A percentile compares a stretch with the other conserved stretches of the same genome.
These are phyloP conservation scores for Gouania willdenowi DNA, from an alignment of 2,797 vertebrate species.

Conservation along the genomic window DNA sequence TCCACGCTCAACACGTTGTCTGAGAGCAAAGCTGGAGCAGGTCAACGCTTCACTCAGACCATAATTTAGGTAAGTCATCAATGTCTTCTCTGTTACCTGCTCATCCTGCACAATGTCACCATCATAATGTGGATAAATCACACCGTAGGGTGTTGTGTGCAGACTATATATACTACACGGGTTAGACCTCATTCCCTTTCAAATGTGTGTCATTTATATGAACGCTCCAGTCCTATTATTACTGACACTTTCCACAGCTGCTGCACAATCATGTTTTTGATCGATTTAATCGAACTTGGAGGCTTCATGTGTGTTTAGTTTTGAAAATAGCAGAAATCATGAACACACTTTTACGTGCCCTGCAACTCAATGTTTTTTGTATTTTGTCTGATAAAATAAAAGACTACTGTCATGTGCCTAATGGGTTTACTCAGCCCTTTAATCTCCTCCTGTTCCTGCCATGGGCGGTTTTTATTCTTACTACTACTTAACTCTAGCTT, in stretches of 20 bases:
- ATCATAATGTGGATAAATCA: too few relatives aligned
- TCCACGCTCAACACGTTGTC: slow-evolving; percentile 74
- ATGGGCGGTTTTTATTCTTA: slow-evolving; percentile 2
- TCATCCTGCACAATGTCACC: background rate
- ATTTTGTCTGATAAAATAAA: slow-evolving; percentile 24
- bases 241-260: too few relatives aligned
- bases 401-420: slow-evolving; percentile 34
- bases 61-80: slow-evolving; percentile 61
- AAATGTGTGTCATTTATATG: too few relatives aligned
- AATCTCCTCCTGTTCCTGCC: slow-evolving; percentile 47
- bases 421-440: slow-evolving; percentile 52
- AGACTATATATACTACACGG: too few relatives aligned
- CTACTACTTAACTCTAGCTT: too few relatives aligned
- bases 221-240: too few relatives aligned
- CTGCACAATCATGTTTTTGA: too few relatives aligned
- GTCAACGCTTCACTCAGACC: slow-evolving; percentile 53
- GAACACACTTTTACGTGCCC: too few relatives aligned
- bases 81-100: slow-evolving; percentile 5
- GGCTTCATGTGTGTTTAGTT: background rate
- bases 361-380: background rate
- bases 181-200: too few relatives aligned
- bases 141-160: too few relatives aligned
- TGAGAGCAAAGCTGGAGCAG: slow-evolving; percentile 40
- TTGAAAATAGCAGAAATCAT: too few relatives aligned
- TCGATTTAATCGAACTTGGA: too few relatives aligned